These are phyloP conservation scores for Leucopsar rothschildi DNA, from an alignment of 2,113 vertebrate genomes.

Conservation along the genomic window DNA sequence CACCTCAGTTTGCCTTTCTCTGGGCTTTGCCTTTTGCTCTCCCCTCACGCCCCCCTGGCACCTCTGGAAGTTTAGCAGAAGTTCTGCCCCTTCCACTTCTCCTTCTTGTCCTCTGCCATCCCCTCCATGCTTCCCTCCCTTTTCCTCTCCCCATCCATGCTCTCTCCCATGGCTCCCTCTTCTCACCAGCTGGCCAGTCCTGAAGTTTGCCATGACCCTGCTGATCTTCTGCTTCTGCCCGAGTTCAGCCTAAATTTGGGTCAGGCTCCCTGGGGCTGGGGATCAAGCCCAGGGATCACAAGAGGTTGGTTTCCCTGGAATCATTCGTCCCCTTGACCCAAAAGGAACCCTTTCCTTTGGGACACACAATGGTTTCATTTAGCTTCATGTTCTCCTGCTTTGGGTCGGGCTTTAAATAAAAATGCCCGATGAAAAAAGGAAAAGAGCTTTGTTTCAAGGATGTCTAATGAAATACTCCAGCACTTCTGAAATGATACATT, in stretches of 20 bases:
- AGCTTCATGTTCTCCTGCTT: background rate
- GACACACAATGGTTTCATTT: background rate
- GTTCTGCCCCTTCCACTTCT: background rate
- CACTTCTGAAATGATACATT: constrained; percentile 26
- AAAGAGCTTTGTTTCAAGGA: constrained; percentile 15
- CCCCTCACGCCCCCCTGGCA: background rate
- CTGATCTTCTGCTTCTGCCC: background rate
- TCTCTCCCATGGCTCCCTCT: background rate
- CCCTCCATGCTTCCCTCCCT: background rate
- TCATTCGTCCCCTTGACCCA: background rate
- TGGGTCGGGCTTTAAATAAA: constrained; percentile 16
- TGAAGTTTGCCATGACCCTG: background rate
- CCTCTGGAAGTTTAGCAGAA: background rate
- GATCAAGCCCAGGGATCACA: background rate
- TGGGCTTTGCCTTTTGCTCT: background rate
- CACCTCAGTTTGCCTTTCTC: background rate
- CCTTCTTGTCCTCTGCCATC: background rate
- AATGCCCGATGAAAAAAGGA: background rate
- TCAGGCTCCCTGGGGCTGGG: background rate
- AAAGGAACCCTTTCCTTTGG: background rate
- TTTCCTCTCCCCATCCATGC: background rate
- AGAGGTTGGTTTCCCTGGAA: background rate
- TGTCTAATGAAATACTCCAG: constrained; percentile 27
- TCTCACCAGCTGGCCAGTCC: background rate
- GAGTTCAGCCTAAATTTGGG: background rate